phyloP scores from a whole-genome alignment of 1,140 invertebrate genomes.

The Bradysia coprophila region DNA sequence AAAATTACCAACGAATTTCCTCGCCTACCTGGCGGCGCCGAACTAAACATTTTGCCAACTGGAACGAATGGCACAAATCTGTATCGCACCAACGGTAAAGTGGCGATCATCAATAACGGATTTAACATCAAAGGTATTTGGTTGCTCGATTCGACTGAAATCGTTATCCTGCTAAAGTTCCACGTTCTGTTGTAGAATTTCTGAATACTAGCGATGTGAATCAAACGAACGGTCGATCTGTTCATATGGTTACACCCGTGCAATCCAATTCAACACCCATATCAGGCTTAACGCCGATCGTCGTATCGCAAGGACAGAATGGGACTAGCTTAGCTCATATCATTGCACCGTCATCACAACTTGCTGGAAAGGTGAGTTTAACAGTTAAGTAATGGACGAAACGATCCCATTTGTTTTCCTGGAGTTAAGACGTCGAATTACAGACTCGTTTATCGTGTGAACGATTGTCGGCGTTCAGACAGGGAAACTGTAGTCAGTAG shows the following conservation, averaged over 20 bases:
- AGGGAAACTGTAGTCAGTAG: no score
- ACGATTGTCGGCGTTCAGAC: no score
- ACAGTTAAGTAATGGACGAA: neutral
- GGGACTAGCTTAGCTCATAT: neutral
- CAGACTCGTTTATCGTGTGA: no score
- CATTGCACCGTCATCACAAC: neutral
- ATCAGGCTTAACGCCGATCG: neutral
- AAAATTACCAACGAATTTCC: slow-evolving; percentile 1
- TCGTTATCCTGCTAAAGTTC: neutral
- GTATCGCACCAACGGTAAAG: slow-evolving; percentile 3
- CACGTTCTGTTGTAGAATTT: neutral
- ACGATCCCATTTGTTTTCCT: neutral
- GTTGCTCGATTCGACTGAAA: neutral
- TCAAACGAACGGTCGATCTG: neutral
- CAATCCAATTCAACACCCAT: neutral
- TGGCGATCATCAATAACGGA: slow-evolving; percentile 3
- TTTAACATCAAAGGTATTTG: slow-evolving; percentile 1
- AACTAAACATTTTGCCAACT: slow-evolving; percentile 4
- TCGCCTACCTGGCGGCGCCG: slow-evolving; percentile 4
- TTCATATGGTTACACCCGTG: slow-evolving; percentile 1
- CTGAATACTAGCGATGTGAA: neutral
- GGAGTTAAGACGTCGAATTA: no score
- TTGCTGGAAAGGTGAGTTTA: neutral
- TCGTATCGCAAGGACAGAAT: neutral
- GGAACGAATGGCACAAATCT: slow-evolving; percentile 1